Conservation (phyloP, 1,140 invertebrate genomes). For the Drosophila serrata region DNA sequence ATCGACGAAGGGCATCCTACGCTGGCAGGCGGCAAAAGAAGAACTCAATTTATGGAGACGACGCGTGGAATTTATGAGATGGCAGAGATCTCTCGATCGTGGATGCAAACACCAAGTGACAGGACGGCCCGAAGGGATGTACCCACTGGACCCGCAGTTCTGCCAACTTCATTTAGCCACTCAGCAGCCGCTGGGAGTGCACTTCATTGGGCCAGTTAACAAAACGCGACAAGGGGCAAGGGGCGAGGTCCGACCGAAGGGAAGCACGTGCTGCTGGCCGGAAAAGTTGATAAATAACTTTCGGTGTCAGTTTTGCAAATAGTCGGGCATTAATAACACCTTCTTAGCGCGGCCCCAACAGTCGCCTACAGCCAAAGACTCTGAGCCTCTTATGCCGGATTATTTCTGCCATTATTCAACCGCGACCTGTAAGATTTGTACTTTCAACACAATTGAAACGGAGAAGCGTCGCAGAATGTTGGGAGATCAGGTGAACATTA, state of each 20-base stretch:
- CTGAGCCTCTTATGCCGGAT: slow-evolving; percentile 42
- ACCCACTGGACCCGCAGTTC: slow-evolving; percentile 47
- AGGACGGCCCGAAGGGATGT: slow-evolving; percentile 9
- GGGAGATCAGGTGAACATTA: slow-evolving; percentile 25
- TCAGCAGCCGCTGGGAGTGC: slow-evolving; percentile 61
- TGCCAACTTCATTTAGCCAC: slow-evolving; percentile 61
- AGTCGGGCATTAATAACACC: slow-evolving; percentile 72
- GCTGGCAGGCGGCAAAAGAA: slow-evolving; percentile 48
- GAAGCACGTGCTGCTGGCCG: slow-evolving; percentile 63
- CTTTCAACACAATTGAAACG: slow-evolving; percentile 44
- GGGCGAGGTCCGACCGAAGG: no score
- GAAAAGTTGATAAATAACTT: slow-evolving; percentile 69
- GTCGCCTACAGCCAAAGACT: slow-evolving; percentile 10
- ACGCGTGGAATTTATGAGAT: slow-evolving; percentile 68
- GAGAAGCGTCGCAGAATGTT: slow-evolving; percentile 10
- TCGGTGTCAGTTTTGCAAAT: slow-evolving; percentile 71
- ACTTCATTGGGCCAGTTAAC: slow-evolving; percentile 69
- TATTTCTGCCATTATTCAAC: slow-evolving; percentile 31
- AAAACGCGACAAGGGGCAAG: slow-evolving; percentile 41
- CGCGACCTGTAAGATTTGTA: slow-evolving; percentile 13
- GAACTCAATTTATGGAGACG: slow-evolving; percentile 65
- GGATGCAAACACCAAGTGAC: slow-evolving; percentile 48
- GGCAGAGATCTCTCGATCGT: slow-evolving; percentile 22
- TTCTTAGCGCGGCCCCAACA: slow-evolving; percentile 50
- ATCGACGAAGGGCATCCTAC: slow-evolving; percentile 39